Conservation (phyloP, 2,113 vertebrate genomes). For the Psittacula cyanocephala region DNA sequence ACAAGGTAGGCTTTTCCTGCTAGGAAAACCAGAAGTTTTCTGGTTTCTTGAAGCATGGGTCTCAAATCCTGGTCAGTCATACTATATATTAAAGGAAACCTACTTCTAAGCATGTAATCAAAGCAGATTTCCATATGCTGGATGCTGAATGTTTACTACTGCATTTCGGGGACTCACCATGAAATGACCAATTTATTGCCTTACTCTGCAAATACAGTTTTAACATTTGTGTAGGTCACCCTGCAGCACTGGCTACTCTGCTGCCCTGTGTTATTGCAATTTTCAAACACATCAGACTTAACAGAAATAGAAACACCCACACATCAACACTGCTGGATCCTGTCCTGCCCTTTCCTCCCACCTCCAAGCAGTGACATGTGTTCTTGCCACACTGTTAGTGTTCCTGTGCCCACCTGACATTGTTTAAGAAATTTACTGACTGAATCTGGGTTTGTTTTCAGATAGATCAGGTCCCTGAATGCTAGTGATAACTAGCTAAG, state of each 20-base stretch:
- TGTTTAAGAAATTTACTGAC: not conserved
- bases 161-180: not conserved
- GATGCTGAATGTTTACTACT: not conserved
- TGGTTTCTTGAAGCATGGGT: not conserved
- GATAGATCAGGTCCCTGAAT: not conserved
- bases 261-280: not conserved
- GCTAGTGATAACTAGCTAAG: not conserved
- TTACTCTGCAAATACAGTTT: not conserved
- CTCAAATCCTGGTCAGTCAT: not conserved
- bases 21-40: not conserved
- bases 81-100: not conserved
- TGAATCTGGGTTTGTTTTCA: not conserved
- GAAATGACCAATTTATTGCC: not conserved
- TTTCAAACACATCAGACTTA: not conserved
- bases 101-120: not conserved
- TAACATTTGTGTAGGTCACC: not conserved
- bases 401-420: not conserved
- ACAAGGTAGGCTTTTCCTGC: not conserved
- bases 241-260: not conserved
- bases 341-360: not conserved
- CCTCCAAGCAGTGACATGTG: not conserved
- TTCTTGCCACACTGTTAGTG: not conserved
- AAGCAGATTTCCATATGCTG: not conserved
- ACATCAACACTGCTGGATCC: not conserved
- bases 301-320: not conserved